Evolutionary conservation across 2,888 invertebrate species (phyloP).

Genomic region (Drosophila barbarae): DNA sequence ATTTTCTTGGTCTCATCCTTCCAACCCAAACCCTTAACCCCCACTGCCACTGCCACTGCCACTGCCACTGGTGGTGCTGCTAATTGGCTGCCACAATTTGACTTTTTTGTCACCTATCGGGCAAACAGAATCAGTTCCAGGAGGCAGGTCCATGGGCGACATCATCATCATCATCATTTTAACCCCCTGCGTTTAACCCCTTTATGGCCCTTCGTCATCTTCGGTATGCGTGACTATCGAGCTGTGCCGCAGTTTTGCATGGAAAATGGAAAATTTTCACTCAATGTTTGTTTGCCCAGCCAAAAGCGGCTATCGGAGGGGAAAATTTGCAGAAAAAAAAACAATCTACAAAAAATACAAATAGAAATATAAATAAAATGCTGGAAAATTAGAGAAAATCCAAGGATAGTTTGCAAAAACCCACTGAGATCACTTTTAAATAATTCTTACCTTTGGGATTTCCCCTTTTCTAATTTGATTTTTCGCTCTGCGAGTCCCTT

Average conservation of each 20-base stretch:
- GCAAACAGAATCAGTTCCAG: constrained; percentile 67
- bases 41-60: constrained; percentile 12
- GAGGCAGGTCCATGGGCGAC: constrained; percentile 35
- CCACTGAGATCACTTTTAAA: constrained; percentile 43
- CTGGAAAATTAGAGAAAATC: neutral
- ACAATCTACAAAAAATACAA: neutral
- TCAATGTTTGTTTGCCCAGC: constrained; percentile 66
- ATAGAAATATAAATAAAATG: neutral
- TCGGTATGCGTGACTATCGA: constrained; percentile 69
- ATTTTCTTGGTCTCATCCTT: constrained; percentile 57
- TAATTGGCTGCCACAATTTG: constrained; percentile 76
- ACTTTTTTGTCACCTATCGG: constrained; percentile 68
- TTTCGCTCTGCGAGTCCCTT: constrained; percentile 18
- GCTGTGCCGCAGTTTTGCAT: constrained; percentile 71
- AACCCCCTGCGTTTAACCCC: constrained; percentile 15
- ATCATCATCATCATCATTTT: constrained; percentile 27
- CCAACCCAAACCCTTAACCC: constrained; percentile 9
- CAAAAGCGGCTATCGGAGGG: neutral
- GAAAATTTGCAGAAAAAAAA: neutral
- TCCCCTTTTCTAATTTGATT: constrained; percentile 44
- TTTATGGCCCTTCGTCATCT: constrained; percentile 18
- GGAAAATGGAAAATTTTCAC: constrained; percentile 68
- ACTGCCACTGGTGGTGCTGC: constrained; percentile 34
- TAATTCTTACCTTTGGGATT: constrained; percentile 47
- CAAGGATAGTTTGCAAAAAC: constrained; percentile 7